Percentiles rank a stretch among this genome's conserved stretches.
phyloP scores from a whole-genome alignment of 37 sponge, comb jelly and placozoan genomes.

The Chondrilla cf. caribensis region DNA sequence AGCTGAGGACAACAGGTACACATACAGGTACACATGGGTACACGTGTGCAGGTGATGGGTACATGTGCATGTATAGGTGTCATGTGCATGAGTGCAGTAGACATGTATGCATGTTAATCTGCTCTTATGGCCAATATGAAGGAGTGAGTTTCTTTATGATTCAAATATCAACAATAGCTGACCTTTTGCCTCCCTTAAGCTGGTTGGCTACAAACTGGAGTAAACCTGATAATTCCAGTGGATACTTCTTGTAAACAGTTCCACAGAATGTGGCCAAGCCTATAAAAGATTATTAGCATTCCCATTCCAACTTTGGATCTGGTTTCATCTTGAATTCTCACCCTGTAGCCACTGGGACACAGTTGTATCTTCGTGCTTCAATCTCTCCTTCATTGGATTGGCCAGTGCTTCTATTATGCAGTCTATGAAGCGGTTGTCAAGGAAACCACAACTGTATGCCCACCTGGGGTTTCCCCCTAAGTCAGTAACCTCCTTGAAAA shows the following conservation, averaged over 20 bases:
- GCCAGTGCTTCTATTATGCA: slow-evolving; percentile 97
- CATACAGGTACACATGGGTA: neutral
- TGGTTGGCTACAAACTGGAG: slow-evolving; percentile 97
- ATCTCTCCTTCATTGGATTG: slow-evolving; percentile 83
- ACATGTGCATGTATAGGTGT: too few species aligned
- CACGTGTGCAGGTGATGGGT: too few species aligned
- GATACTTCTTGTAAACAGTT: slow-evolving; percentile 93
- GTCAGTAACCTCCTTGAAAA: neutral
- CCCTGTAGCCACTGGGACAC: slow-evolving; percentile 95
- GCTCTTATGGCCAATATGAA: neutral
- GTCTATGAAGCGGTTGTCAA: slow-evolving; percentile 40
- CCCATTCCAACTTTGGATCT: neutral
- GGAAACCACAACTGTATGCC: neutral
- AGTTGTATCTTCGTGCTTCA: slow-evolving; percentile 96
- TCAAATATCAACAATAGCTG: neutral
- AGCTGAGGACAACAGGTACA: slow-evolving; percentile 43
- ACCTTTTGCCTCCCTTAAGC: slow-evolving; percentile 96
- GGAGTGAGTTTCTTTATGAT: neutral
- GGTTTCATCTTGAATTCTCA: neutral
- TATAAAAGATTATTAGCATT: neutral
- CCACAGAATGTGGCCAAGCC: slow-evolving; percentile 93
- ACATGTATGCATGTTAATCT: too few species aligned
- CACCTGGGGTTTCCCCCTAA: neutral
- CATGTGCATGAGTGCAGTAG: too few species aligned
- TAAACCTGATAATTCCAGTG: slow-evolving; percentile 81